Conservation (phyloP, 2,113 vertebrate species). For the Lathamus discolor region DNA sequence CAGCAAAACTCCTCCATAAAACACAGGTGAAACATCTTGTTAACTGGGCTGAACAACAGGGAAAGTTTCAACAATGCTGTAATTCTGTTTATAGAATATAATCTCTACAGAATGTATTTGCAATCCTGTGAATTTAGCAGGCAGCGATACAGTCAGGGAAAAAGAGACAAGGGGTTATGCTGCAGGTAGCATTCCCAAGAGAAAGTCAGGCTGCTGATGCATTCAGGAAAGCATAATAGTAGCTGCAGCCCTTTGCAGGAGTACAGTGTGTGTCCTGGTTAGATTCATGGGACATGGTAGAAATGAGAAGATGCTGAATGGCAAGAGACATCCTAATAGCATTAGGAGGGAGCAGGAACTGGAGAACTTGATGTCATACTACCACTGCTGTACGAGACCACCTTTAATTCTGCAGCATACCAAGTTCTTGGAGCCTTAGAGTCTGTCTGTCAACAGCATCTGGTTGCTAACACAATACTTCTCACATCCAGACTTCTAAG, state of each 20-base stretch:
- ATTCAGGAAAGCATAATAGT: background rate
- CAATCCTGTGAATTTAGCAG: background rate
- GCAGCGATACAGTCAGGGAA: background rate
- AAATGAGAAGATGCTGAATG: background rate
- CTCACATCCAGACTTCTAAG: background rate
- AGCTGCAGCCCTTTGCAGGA: background rate
- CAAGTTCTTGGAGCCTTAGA: background rate
- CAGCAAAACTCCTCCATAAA: background rate
- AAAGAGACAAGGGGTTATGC: background rate
- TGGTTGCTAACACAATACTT: background rate
- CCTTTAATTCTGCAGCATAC: background rate
- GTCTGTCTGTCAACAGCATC: background rate
- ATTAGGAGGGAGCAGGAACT: background rate
- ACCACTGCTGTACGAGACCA: background rate
- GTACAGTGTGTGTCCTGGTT: accelerated
- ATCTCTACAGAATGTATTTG: slow-evolving; percentile 3
- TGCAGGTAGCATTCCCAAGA: background rate
- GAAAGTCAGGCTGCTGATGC: background rate
- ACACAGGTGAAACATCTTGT: background rate
- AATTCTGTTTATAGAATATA: slow-evolving; percentile 52
- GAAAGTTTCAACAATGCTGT: slow-evolving; percentile 28
- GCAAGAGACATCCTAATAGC: background rate
- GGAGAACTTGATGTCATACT: background rate
- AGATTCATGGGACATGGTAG: background rate
- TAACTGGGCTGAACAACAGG: slow-evolving; percentile 38